Evolutionary conservation across 1,140 invertebrate genomes (phyloP).

Genomic region (Macrostomum lignano): DNA sequence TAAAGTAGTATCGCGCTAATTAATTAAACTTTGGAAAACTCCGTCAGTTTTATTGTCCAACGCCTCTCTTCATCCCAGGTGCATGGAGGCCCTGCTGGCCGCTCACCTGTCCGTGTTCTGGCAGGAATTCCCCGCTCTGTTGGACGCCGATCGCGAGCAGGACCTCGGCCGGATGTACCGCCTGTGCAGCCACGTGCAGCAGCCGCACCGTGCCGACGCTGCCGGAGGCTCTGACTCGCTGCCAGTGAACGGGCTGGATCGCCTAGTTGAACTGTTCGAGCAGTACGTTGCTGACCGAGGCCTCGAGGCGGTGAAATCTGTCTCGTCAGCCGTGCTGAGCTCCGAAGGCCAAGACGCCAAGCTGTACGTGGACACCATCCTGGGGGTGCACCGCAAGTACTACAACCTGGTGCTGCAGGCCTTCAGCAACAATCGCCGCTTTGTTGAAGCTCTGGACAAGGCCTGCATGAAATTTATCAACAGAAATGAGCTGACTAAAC

Average conservation of each 20-base stretch:
- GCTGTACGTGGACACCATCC: conserved; percentile 75
- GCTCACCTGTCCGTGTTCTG: too few relatives aligned
- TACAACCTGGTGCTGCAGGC: conserved; percentile 65
- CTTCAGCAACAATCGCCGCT: conserved; percentile 82
- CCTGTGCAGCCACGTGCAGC: too few relatives aligned
- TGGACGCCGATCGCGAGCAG: conserved; percentile 42
- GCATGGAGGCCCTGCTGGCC: too few relatives aligned
- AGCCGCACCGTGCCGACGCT: too few relatives aligned
- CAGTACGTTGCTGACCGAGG: too few relatives aligned
- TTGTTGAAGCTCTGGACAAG: conserved; percentile 80
- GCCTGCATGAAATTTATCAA: conserved; percentile 92
- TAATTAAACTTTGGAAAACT: conserved; percentile 7
- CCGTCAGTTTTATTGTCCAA: conserved; percentile 7
- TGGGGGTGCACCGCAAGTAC: conserved; percentile 88
- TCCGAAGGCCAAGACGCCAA: conserved; percentile 73
- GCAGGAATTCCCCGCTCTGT: conserved; percentile 80
- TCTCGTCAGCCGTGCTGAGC: too few relatives aligned
- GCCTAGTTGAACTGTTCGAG: too few relatives aligned
- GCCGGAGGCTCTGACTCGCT: too few relatives aligned
- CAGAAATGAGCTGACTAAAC: conserved; percentile 65
- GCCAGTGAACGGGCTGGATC: too few relatives aligned
- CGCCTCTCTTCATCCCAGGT: too few relatives aligned
- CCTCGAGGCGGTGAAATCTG: too few relatives aligned
- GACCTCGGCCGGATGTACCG: too few relatives aligned
- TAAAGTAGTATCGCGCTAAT: conserved; percentile 25